These are phyloP conservation scores for Kryphioiulus occultus DNA, from an alignment of 2,888 invertebrate species.

Conservation along the genomic window DNA sequence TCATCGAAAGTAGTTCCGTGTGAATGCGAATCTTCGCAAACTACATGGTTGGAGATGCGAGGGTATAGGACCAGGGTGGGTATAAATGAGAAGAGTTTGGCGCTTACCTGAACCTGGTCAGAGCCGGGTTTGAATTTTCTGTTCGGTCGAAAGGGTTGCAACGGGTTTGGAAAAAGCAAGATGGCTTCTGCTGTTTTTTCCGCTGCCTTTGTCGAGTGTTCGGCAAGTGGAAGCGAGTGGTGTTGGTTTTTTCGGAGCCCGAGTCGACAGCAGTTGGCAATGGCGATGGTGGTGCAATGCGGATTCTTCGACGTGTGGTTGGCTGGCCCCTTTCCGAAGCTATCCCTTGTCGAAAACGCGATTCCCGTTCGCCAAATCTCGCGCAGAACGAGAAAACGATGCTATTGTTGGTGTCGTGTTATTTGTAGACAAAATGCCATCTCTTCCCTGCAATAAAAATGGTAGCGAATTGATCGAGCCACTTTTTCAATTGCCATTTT, in stretches of 20 bases:
- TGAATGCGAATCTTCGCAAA: too few species aligned
- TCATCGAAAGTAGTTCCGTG: too few species aligned
- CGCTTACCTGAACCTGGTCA: neutral
- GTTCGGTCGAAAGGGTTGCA: neutral
- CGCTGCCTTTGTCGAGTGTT: neutral
- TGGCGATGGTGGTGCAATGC: constrained; percentile 48
- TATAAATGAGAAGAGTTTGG: neutral
- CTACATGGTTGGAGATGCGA: too few species aligned
- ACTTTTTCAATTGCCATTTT: constrained; percentile 39
- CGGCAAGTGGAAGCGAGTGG: neutral
- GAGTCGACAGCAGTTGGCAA: constrained; percentile 1
- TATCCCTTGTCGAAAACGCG: constrained; percentile 21
- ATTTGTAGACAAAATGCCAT: constrained; percentile 45
- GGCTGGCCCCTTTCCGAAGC: constrained; percentile 43
- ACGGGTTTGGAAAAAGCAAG: neutral
- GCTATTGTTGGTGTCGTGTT: constrained; percentile 42
- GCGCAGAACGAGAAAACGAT: constrained; percentile 42
- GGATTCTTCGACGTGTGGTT: constrained; percentile 51
- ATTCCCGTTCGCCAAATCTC: constrained; percentile 37
- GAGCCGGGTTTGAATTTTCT: neutral
- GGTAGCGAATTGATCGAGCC: constrained; percentile 39
- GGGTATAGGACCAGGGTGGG: too few species aligned
- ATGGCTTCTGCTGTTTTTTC: neutral
- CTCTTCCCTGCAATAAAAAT: constrained; percentile 21
- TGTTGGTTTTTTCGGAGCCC: neutral